These are phyloP conservation scores for Spheniscus humboldti DNA, from an alignment of 2,797 vertebrate species.

Conservation along the genomic window DNA sequence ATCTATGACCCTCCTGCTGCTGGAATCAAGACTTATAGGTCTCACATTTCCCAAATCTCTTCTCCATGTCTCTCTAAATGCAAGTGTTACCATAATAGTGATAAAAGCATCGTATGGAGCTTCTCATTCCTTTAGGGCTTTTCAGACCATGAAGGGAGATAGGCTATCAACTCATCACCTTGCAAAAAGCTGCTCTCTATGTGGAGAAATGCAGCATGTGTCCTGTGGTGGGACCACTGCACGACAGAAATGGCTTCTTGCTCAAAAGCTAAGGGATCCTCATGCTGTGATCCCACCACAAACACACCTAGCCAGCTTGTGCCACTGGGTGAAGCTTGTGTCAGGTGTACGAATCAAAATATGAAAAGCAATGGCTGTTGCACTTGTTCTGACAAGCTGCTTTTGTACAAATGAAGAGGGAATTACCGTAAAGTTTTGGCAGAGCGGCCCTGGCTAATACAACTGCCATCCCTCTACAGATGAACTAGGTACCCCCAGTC, in stretches of 20 bases:
- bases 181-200: background rate
- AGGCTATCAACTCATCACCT: background rate
- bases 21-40: conserved; percentile 19
- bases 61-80: conserved; percentile 37
- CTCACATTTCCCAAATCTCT: conserved; percentile 16
- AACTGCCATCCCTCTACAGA: background rate
- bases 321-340: background rate
- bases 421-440: background rate
- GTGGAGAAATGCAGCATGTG: background rate
- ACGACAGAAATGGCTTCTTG: background rate
- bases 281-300: fast-evolving
- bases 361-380: background rate
- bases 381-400: background rate
- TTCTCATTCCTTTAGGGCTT: background rate
- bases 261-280: background rate
- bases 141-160: background rate
- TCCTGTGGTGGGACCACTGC: background rate
- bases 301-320: no score
- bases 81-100: background rate
- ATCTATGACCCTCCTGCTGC: background rate
- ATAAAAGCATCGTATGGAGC: background rate
- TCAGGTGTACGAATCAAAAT: background rate
- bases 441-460: background rate
- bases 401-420: no score
- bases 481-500: background rate